Conservation (phyloP, 2,888 invertebrate genomes). For the Stenchaetothrips biformis region DNA sequence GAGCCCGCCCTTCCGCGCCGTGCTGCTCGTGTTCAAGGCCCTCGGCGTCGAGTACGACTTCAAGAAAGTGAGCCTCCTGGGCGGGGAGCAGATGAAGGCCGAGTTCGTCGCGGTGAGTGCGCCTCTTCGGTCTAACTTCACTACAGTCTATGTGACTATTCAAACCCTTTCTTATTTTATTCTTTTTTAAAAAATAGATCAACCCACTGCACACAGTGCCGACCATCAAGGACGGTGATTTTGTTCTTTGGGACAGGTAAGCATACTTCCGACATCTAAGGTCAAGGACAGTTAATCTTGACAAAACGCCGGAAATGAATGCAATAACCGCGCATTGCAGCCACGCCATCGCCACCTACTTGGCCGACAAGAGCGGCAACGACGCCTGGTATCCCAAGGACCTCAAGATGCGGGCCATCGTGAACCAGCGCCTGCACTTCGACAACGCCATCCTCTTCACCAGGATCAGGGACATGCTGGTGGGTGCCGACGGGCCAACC, state of each 20-base stretch:
- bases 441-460: conserved; percentile 14
- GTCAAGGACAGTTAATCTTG: not conserved
- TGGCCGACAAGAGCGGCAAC: not conserved
- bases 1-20: conserved; percentile 41
- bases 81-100: conserved; percentile 45
- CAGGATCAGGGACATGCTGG: conserved; percentile 14
- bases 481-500: not conserved
- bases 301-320: not conserved
- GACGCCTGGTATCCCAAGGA: conserved; percentile 5
- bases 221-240: conserved; percentile 31
- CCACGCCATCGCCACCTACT: conserved; percentile 1
- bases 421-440: conserved; percentile 20
- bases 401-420: conserved; percentile 1
- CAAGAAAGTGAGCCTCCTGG: conserved; percentile 42
- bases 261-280: not conserved
- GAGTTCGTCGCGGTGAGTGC: conserved; percentile 45
- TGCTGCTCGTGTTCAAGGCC: conserved; percentile 40
- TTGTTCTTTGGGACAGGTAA: conserved; percentile 32
- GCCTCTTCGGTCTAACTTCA: not conserved
- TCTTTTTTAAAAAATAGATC: conserved; percentile 22
- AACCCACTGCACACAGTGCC: conserved; percentile 33
- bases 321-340: not conserved
- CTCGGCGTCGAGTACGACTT: conserved; percentile 41
- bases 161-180: not conserved
- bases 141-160: not conserved